A percentile compares a stretch with the other conserved stretches of the same genome.
Conservation (phyloP, 2,888 invertebrate genomes). For the Campaea margaritaria region DNA sequence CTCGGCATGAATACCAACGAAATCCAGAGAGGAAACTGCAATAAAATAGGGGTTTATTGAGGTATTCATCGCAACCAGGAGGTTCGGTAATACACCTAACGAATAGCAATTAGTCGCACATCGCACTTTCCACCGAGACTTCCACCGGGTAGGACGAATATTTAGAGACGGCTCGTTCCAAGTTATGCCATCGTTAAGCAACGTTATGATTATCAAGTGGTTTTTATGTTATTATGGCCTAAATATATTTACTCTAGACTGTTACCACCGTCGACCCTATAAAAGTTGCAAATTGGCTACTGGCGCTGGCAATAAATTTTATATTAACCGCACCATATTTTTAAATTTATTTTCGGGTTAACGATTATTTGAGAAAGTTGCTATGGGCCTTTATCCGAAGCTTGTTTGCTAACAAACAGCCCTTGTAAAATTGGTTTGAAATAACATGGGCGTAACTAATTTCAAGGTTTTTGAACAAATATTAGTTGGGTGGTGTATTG, state of each 20-base stretch:
- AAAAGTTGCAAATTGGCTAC: constrained; percentile 53
- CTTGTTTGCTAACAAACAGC: constrained; percentile 48
- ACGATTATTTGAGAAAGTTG: constrained; percentile 44
- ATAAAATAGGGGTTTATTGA: constrained; percentile 79
- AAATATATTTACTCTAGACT: constrained; percentile 48
- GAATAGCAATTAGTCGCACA: constrained; percentile 62
- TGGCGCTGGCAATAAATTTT: constrained; percentile 49
- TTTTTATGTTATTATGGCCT: constrained; percentile 47
- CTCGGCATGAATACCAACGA: constrained; percentile 79
- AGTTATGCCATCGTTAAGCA: constrained; percentile 48
- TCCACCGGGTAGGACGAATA: constrained; percentile 21
- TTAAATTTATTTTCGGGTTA: constrained; percentile 53
- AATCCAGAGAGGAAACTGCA: constrained; percentile 74
- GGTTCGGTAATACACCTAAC: constrained; percentile 49
- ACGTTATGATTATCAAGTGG: constrained; percentile 52
- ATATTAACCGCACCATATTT: constrained; percentile 50
- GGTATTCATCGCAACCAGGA: constrained; percentile 62
- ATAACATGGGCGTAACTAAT: constrained; percentile 26
- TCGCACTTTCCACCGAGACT: constrained; percentile 20
- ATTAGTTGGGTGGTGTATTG: constrained; percentile 14
- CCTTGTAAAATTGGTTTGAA: constrained; percentile 25
- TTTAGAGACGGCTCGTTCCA: constrained; percentile 34
- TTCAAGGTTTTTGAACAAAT: constrained; percentile 31
- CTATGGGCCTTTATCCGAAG: constrained; percentile 43
- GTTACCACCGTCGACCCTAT: constrained; percentile 45